A percentile compares a stretch with the other conserved stretches of the same genome.
Conservation (phyloP, 2,888 invertebrate species). For the Oeneis ivallda region DNA sequence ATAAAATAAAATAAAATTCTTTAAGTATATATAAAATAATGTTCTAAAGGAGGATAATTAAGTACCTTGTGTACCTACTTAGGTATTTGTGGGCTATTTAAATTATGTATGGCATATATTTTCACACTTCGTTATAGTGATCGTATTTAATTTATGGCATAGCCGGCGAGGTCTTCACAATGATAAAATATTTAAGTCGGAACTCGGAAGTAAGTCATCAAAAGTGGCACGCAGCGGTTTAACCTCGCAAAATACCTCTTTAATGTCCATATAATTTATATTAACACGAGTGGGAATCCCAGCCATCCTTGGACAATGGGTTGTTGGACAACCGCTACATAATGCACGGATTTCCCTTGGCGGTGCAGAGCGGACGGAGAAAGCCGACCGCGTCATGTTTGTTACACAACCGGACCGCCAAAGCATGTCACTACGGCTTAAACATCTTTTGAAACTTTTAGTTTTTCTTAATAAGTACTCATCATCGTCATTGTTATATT, state of each 20-base stretch:
- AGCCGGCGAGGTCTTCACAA: background rate
- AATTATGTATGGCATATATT: no score
- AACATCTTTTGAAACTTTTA: slow-evolving; percentile 11
- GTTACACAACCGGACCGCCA: slow-evolving; percentile 65
- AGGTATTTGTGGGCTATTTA: no score
- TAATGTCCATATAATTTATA: slow-evolving; percentile 12
- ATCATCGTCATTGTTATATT: background rate
- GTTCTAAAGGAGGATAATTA: no score
- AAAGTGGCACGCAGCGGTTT: slow-evolving; percentile 8
- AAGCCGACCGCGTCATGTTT: slow-evolving; percentile 66
- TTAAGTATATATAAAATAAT: no score
- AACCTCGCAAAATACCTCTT: slow-evolving; percentile 8
- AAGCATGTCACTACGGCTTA: slow-evolving; percentile 56
- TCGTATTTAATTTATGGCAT: background rate
- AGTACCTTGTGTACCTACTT: no score
- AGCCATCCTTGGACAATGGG: slow-evolving; percentile 36
- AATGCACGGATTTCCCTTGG: slow-evolving; percentile 61
- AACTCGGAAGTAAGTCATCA: slow-evolving; percentile 3
- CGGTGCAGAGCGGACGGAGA: slow-evolving; percentile 52
- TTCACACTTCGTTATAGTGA: no score
- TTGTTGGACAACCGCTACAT: slow-evolving; percentile 35
- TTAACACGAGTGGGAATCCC: slow-evolving; percentile 59
- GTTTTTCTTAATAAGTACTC: no score
- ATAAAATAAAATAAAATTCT: no score
- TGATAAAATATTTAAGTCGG: slow-evolving; percentile 13